These are phyloP conservation scores for Sciurus carolinensis DNA, from an alignment of 2,797 vertebrate genomes.

Conservation along the genomic window DNA sequence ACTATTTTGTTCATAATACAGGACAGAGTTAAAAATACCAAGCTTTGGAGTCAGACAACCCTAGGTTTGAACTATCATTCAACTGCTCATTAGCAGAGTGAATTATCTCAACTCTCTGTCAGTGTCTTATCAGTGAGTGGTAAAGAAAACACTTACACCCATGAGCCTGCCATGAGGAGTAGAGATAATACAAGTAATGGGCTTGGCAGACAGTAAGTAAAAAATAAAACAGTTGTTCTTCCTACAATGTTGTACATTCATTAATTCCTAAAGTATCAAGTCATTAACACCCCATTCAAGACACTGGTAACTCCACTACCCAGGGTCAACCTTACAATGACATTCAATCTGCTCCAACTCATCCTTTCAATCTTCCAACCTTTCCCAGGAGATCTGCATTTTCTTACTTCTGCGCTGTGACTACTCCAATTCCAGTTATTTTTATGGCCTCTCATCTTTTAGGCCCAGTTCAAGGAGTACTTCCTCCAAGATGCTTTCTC, in stretches of 20 bases:
- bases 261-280: not conserved
- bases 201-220: not conserved
- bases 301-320: not conserved
- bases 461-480: not conserved
- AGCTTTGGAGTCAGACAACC: not conserved
- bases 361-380: not conserved
- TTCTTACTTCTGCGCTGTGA: not conserved
- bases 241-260: not conserved
- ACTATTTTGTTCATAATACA: not conserved
- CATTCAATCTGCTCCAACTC: not conserved
- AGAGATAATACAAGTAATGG: not conserved
- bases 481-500: not conserved
- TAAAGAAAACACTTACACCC: not conserved
- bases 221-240: not conserved
- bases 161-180: not conserved
- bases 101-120: slow-evolving; percentile 23
- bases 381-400: not conserved
- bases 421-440: not conserved
- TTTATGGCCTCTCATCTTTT: not conserved
- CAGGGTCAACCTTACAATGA: not conserved
- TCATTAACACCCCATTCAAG: not conserved
- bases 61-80: not conserved
- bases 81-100: not conserved
- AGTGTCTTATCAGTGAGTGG: not conserved
- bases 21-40: not conserved